Evolutionary conservation across 2,888 invertebrate genomes (phyloP).

Genomic region (Trilocha varians): DNA sequence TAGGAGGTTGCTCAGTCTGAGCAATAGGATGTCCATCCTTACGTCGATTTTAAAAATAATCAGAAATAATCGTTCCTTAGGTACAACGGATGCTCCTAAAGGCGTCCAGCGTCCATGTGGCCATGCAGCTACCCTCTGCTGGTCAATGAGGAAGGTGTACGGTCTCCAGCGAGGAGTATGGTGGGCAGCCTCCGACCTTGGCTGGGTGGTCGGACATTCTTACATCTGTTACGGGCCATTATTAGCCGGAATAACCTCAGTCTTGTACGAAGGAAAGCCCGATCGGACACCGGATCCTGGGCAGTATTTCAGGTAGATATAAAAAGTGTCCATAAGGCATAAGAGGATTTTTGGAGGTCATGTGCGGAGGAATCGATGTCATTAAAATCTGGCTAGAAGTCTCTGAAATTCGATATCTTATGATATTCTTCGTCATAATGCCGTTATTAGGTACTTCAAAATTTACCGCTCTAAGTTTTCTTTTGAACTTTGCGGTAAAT

Average conservation of each 20-base stretch:
- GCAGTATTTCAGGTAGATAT: conserved; percentile 85
- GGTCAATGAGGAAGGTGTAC: conserved; percentile 88
- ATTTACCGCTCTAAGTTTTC: too few species aligned
- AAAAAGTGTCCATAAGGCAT: neutral
- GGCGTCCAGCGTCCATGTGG: conserved; percentile 92
- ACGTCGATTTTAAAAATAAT: too few species aligned
- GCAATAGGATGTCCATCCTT: too few species aligned
- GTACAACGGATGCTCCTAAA: conserved; percentile 63
- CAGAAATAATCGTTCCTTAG: conserved; percentile 44
- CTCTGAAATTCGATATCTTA: too few species aligned
- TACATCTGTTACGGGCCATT: conserved; percentile 95
- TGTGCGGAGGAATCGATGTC: too few species aligned
- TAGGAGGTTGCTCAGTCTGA: too few species aligned
- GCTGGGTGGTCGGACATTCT: conserved; percentile 96
- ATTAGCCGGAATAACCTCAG: conserved; percentile 83
- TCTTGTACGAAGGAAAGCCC: conserved; percentile 94
- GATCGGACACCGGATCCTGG: conserved; percentile 95
- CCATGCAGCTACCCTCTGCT: conserved; percentile 88
- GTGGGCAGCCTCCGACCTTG: conserved; percentile 93
- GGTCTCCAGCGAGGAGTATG: conserved; percentile 86
- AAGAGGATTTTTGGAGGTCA: too few species aligned
- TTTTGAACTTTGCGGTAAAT: too few species aligned
- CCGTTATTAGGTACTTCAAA: too few species aligned
- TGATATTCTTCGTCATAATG: too few species aligned
- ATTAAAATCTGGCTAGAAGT: too few species aligned